A percentile compares a stretch with the other conserved stretches of the same genome.
phyloP scores from a whole-genome alignment of 2,797 vertebrate genomes.

The Xyrichtys novacula region DNA sequence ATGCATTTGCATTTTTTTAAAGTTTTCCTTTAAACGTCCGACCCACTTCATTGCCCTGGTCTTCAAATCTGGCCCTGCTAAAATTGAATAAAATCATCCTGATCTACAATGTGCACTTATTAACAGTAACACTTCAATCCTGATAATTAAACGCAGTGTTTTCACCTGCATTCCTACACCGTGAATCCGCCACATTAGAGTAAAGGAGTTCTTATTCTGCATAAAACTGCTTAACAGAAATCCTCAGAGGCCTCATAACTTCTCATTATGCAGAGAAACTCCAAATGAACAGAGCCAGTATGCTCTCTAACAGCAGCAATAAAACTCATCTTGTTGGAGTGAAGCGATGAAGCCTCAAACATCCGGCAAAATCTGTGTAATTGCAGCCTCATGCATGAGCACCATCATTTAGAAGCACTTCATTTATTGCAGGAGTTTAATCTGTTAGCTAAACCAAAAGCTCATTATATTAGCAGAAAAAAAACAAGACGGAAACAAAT shows the following conservation, averaged over 20 bases:
- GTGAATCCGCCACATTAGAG: background rate
- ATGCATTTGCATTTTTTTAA: no score
- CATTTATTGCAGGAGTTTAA: slow-evolving; percentile 23
- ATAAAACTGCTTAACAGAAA: background rate
- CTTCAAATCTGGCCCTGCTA: no score
- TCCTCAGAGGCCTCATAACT: slow-evolving; percentile 1
- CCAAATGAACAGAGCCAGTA: slow-evolving; percentile 1
- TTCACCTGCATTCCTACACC: background rate
- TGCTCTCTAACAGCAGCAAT: background rate
- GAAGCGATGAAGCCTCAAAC: background rate
- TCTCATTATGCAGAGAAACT: background rate
- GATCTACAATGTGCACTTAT: no score
- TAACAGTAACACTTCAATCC: no score
- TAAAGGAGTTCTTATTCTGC: background rate
- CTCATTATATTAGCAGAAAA: slow-evolving; percentile 26
- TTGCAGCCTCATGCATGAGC: background rate
- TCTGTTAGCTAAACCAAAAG: slow-evolving; percentile 2
- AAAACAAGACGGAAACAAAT: slow-evolving; percentile 13
- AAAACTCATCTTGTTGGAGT: background rate
- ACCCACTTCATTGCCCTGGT: no score
- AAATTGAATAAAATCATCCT: no score
- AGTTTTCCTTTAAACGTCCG: no score
- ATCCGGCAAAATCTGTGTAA: background rate
- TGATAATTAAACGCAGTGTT: no score
- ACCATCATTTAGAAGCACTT: background rate